Evolutionary conservation across 2,797 vertebrate species (phyloP).

Genomic region (Sternotherus odoratus): DNA sequence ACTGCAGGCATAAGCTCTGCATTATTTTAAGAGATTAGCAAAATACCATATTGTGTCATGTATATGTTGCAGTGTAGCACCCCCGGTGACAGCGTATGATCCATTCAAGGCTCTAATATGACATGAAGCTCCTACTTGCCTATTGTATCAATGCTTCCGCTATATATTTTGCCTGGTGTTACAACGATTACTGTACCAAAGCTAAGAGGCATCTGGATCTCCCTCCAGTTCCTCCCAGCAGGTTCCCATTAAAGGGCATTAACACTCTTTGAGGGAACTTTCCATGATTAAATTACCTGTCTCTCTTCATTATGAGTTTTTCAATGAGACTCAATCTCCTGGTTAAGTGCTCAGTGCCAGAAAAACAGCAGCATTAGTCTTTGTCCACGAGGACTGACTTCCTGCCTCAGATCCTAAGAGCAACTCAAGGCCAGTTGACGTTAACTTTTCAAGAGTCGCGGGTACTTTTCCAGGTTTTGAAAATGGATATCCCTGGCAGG

Average conservation of each 20-base stretch:
- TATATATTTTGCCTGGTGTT: not conserved
- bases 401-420: not conserved
- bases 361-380: conserved; percentile 31
- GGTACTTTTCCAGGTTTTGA: not conserved
- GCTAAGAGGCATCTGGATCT: not conserved
- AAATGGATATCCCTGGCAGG: not conserved
- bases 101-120: not conserved
- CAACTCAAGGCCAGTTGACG: not conserved
- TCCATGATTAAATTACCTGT: conserved; percentile 72
- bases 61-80: not conserved
- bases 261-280: conserved; percentile 60
- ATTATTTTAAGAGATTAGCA: conserved; percentile 37
- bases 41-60: not conserved
- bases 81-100: not conserved
- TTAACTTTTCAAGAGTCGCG: not conserved
- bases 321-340: conserved; percentile 34
- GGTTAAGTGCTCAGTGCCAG: conserved; percentile 32
- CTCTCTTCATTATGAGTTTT: conserved; percentile 62
- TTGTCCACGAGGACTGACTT: not conserved
- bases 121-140: not conserved
- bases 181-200: not conserved
- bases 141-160: fast-evolving
- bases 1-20: conserved; percentile 24
- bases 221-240: conserved; percentile 36
- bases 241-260: conserved; percentile 32